phyloP scores from a whole-genome alignment of 2,888 invertebrate species.

The Volucella bombylans region DNA sequence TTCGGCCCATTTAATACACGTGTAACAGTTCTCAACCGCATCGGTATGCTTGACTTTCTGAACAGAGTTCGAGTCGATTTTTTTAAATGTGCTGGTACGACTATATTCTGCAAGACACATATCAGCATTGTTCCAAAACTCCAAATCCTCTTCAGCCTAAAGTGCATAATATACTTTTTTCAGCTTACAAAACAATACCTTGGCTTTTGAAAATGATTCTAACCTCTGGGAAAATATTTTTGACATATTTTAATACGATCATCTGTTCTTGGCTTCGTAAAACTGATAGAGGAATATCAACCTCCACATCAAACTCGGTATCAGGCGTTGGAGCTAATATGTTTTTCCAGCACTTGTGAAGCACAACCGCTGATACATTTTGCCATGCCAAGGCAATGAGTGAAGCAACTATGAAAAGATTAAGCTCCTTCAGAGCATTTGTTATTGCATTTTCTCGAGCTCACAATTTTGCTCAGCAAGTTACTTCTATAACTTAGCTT shows the following conservation, averaged over 20 bases:
- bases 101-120: constrained; percentile 7
- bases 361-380: constrained; percentile 11
- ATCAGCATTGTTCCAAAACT: constrained; percentile 27
- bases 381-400: constrained; percentile 16
- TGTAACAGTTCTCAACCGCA: constrained; percentile 14
- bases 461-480: constrained; percentile 20
- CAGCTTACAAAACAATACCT: background rate
- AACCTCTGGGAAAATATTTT: constrained; percentile 11
- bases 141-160: constrained; percentile 9
- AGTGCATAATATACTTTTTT: background rate
- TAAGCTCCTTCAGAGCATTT: constrained; percentile 21
- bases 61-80: constrained; percentile 6
- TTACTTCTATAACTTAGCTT: background rate
- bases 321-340: constrained; percentile 13
- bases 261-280: constrained; percentile 28
- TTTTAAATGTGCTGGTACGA: constrained; percentile 6
- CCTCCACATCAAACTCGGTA: constrained; percentile 34
- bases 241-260: background rate
- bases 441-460: constrained; percentile 3
- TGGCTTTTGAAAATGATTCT: constrained; percentile 14
- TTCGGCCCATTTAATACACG: too few species aligned
- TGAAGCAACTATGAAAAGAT: constrained; percentile 11
- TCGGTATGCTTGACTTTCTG: constrained; percentile 28
- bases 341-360: too few species aligned
- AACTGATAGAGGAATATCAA: constrained; percentile 23